Percentiles rank a stretch among this genome's conserved stretches.
phyloP scores from a whole-genome alignment of 2,888 invertebrate genomes.

The Diarsia brunnea region DNA sequence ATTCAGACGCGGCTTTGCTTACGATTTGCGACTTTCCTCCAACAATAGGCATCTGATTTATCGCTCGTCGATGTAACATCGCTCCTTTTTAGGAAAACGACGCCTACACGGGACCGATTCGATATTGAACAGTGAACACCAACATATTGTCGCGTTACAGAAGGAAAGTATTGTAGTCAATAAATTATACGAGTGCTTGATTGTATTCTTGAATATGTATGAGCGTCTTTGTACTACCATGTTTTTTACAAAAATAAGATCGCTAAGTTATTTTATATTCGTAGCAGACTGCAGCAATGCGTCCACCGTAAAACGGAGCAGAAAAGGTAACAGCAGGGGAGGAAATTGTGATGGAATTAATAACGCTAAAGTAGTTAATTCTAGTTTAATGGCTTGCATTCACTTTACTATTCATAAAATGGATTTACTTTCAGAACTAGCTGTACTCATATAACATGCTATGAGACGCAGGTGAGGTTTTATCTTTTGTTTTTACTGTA shows the following conservation, averaged over 20 bases:
- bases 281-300: slow-evolving; percentile 22
- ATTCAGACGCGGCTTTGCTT: slow-evolving; percentile 74
- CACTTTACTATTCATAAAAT: slow-evolving; percentile 48
- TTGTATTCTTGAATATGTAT: slow-evolving; percentile 66
- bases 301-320: slow-evolving; percentile 25
- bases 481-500: slow-evolving; percentile 21
- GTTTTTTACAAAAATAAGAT: slow-evolving; percentile 35
- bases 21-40: slow-evolving; percentile 79
- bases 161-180: slow-evolving; percentile 66
- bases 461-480: slow-evolving; percentile 3
- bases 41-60: slow-evolving; percentile 82
- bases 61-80: slow-evolving; percentile 76
- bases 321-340: slow-evolving; percentile 27
- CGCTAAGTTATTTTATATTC: slow-evolving; percentile 47
- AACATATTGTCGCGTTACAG: slow-evolving; percentile 66
- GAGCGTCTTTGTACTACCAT: slow-evolving; percentile 29
- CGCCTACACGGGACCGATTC: slow-evolving; percentile 74
- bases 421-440: slow-evolving; percentile 25
- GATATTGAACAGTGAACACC: slow-evolving; percentile 71
- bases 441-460: slow-evolving; percentile 8
- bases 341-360: slow-evolving; percentile 51
- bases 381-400: slow-evolving; percentile 42
- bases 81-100: slow-evolving; percentile 76
- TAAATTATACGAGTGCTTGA: slow-evolving; percentile 67
- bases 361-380: slow-evolving; percentile 45